Base-by-base conservation (phyloP, 2,888 invertebrate genomes). In the Ormyrus pomaceus region DNA sequence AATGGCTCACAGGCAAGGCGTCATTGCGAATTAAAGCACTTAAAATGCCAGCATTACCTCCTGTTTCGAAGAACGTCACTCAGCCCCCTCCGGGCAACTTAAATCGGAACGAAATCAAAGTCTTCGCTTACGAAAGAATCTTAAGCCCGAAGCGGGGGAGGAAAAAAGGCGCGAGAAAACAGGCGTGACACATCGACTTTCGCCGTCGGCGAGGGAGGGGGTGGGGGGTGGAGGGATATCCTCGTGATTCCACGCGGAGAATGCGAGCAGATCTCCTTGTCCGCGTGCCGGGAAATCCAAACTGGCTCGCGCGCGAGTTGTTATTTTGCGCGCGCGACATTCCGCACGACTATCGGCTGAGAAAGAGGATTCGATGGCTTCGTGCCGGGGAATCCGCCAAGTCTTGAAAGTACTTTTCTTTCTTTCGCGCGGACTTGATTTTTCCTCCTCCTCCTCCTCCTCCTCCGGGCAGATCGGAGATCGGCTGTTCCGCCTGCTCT, bases 201-300 rank as follows among this genome's bases (percentile, higher is more conserved):
- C 55, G 19, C 45, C 53, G 34, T 4, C 34, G 34, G 34, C 34
- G 34, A 19, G 19, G 2, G 19, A 19, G 19, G 34, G 34, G 3
- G 34, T 4, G 34, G 34, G 3, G 34, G 1, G 34, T 0, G 19
- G 61, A 7, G 46, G 51, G 80, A 83, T 84, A 84, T 85, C 58
- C 58, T 85, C 84, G 85, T 86, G 87, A 87, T 87, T 87, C 86
- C 83, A 83, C 84, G 84, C 83, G 83, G 82, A 86, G 86, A 87
- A 87, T 87, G 78, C 46, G 85, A 84, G 84, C 11, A 5, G 11
- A 11, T 6, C 56, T n/a, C 45, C n/a, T 80, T 82, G 83, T 82
- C 84, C 83, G 82, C 85, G 85, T 87, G 86, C 84, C 77, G 70
- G 70, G 86, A 83, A 84, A 83, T 83, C 81, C 82, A 80, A 77